Evolutionary conservation across 2,113 vertebrate species (phyloP), one percentile per base, ranked within the genome.

Genomic region (Pangasianodon gigas): DNA sequence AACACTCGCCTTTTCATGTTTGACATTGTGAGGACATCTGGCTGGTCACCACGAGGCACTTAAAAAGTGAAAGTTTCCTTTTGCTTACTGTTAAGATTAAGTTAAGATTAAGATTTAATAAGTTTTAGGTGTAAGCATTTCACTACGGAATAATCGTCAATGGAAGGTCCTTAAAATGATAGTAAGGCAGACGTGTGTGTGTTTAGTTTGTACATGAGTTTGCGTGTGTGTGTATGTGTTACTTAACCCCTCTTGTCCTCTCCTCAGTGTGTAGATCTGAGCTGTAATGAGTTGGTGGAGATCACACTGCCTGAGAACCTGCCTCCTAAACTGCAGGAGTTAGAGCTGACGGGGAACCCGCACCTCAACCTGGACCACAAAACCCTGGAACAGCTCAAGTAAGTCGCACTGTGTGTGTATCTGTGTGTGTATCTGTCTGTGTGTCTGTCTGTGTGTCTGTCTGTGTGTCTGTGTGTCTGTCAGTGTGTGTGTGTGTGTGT

Each of bases 301-400:
- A 95, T 99, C 93, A 96, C 96, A 0, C 93, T 99, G 75, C 98
- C 98, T 2, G 98, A 99, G 95, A 99, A 97, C 93, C 95, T 99
- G 93, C 98, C 98, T 89, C 97, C 97, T 0, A 99, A 98, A 93
- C 96, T 99, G 13, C 98, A 99, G 92, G 98, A 99, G 93, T 96
- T 99, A 91, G 98, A 99, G 94, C 95, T 99, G 91, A 99, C 98
- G 19, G 98, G 98, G 93, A 99, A 99, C 93, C 97, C 98, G 41
- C 96, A 97, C 37, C 96, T 99, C 56, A 95, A 94, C 91, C 95
- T 99, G 90, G 98, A 99, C 93, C 98, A 99, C 95, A 98, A 97
- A 94, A 98, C 97, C 67, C 94, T 99, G 1, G 98, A 99, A 92
- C 96, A 99, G 92, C 97, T 99, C 60, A 99, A 99, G 98, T 99